Evolutionary conservation across 2,888 invertebrate genomes (phyloP), one percentile per base, ranked within the genome.

Genomic region (Chrysina gloriosa): DNA sequence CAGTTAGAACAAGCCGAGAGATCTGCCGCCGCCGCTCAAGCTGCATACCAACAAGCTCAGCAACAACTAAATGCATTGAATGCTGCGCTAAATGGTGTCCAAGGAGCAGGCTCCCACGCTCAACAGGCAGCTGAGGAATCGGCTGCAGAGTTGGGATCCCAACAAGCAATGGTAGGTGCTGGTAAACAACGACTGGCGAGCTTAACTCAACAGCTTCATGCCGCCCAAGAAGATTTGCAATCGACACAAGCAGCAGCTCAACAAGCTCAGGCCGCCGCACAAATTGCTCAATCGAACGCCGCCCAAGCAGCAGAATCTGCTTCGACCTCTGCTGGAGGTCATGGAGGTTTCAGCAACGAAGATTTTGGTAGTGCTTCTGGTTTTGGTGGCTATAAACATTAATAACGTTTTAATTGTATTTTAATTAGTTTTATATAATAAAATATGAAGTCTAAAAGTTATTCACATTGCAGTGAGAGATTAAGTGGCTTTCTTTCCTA

Each of bases 1-100:
- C 93, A 93, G 81, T 81, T 93, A 73, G 90, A 90, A 77, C 89
- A 91, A 69, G 92, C 93, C 3, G 91, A 92, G 80, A 84, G 91
- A 70, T 82, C 92, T 0, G 89, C 92, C 0, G 89, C 89, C 67
- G 84, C 91, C 0, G 89, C 92, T 0, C 89, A 90, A 78, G 90
- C 92, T 80, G 91, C 92, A 34, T 87, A 88, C 84, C 89, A 90
- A 77, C 76, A 76, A 65, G 74, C 76, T 66, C 77, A 84, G 72
- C 81, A 77, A 64, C 81, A 88, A 84, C 88, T 90, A 58, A 89
- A 89, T 77, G 90, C 92, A 3, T 87, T 92, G 74, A 90, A 90
- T 73, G 91, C 92, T 0, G 92, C 92, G 0, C 77, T 92, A 61
- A 92, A 92, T 80, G 91, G 92, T 36, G 93, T 93, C 0, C 92